A percentile compares a stretch with the other conserved stretches of the same genome.
phyloP scores from a whole-genome alignment of 2,888 invertebrate genomes.

The Trilocha varians region DNA sequence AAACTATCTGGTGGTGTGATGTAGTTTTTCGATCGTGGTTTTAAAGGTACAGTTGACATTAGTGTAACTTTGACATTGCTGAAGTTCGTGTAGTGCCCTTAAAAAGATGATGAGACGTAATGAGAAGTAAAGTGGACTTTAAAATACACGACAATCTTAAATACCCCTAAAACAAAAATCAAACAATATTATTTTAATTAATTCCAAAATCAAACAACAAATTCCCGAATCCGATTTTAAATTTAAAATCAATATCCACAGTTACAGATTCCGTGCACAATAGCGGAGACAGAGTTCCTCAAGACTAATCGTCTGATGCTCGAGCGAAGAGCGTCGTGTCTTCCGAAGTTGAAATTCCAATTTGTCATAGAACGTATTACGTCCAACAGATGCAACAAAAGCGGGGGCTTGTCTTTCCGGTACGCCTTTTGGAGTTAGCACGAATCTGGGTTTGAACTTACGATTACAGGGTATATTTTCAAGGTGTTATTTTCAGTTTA shows the following conservation, averaged over 20 bases:
- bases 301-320: slow-evolving; percentile 28
- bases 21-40: too few species aligned
- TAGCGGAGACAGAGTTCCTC: slow-evolving; percentile 2
- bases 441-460: neutral
- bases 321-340: slow-evolving; percentile 29
- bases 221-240: neutral
- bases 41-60: too few species aligned
- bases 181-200: neutral
- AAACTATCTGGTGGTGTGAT: too few species aligned
- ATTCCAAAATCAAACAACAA: neutral
- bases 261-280: neutral
- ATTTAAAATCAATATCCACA: neutral
- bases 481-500: too few species aligned
- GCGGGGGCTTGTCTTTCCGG: slow-evolving; percentile 14
- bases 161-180: too few species aligned
- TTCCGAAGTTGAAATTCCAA: slow-evolving; percentile 40
- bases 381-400: slow-evolving; percentile 32
- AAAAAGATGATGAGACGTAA: too few species aligned
- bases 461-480: neutral
- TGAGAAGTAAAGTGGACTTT: too few species aligned
- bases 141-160: too few species aligned
- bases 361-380: slow-evolving; percentile 57
- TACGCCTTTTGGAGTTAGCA: neutral
- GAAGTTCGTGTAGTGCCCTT: too few species aligned
- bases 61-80: too few species aligned